A percentile compares a stretch with the other conserved stretches of the same genome.
Conservation (phyloP, 2,797 vertebrate genomes). For the Adrianichthys oophorus region DNA sequence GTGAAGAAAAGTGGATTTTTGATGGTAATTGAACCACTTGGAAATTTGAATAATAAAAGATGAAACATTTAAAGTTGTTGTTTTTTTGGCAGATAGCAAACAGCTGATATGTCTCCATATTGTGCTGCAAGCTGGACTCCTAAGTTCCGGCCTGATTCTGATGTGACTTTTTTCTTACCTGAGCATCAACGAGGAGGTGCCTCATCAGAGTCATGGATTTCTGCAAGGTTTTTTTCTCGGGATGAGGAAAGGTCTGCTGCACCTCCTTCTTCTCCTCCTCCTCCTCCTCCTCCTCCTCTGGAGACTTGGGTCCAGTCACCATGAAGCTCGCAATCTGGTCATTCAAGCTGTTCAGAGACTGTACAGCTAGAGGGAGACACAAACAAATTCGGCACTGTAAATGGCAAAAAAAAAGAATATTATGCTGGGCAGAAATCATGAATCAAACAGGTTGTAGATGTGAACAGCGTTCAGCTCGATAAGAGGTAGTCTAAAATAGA, state of each 20-base stretch:
- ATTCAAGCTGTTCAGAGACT: slow-evolving; percentile 89
- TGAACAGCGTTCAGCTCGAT: no score
- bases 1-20: neutral
- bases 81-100: no score
- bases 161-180: slow-evolving; percentile 75
- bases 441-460: no score
- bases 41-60: no score
- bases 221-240: slow-evolving; percentile 85
- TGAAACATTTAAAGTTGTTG: no score
- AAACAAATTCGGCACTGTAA: slow-evolving; percentile 15
- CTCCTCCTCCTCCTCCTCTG: slow-evolving; percentile 77
- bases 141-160: no score
- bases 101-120: no score
- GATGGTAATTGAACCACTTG: no score
- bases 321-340: slow-evolving; percentile 93
- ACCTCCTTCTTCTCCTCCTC: slow-evolving; percentile 65
- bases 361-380: slow-evolving; percentile 78
- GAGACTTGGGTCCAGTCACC: slow-evolving; percentile 80
- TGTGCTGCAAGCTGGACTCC: no score
- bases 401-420: neutral
- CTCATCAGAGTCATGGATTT: slow-evolving; percentile 91
- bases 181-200: slow-evolving; percentile 89
- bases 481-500: no score
- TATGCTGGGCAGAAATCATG: no score
- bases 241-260: slow-evolving; percentile 76